Base-by-base conservation (phyloP, 2,797 vertebrate genomes). In the Silurus lanzhouensis region DNA sequence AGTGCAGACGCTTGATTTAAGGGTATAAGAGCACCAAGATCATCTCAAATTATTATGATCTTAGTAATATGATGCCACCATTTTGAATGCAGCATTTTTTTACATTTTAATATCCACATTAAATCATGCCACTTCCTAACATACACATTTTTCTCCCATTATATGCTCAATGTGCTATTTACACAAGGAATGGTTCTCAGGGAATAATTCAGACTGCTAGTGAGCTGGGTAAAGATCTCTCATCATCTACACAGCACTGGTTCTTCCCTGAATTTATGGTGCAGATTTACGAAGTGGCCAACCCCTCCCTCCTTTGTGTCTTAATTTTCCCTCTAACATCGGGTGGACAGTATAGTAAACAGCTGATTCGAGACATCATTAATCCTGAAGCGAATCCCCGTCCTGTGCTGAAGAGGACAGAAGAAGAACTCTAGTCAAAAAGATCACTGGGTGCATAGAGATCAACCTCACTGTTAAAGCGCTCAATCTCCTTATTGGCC, bases 381-480 rank as follows among this genome's bases (percentile, higher is more conserved):
- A 84, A 87, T 83, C 57, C 64, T 61, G 63, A 70, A 89, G 52
- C 81, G 83, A 91, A 87, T 82, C 86, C 86, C 83, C 38, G n/a
- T 78, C 22, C n/a, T 22, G 67, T 81, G 79, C 15, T 57, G 85
- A 87, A 90, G 86, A 19, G 88, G 88, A 87, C 82, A 77, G 64
- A 84, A 22, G 77, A 81, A 31, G 48, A 46, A n/a, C 81, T 86
- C 85, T 87, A 94, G 88, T 98, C 97, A 83, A 99, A 99, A 90
- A 99, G 95, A 91, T 99, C 97, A 0, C 95, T 94, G 84, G 96
- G 95, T 2, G 92, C 94, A 91, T 96, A 96, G 89, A 96, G 95
- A 82, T 99, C 98, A 92, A 98, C 92, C 87, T 98, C 96, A 15
- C 88, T 93, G 94, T 99, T 99, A 93, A 97, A 98, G 7, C 91